A percentile compares a stretch with the other conserved stretches of the same genome.
Evolutionary conservation across 2,888 invertebrate genomes (phyloP).

Genomic region (Mayetiola destructor): DNA sequence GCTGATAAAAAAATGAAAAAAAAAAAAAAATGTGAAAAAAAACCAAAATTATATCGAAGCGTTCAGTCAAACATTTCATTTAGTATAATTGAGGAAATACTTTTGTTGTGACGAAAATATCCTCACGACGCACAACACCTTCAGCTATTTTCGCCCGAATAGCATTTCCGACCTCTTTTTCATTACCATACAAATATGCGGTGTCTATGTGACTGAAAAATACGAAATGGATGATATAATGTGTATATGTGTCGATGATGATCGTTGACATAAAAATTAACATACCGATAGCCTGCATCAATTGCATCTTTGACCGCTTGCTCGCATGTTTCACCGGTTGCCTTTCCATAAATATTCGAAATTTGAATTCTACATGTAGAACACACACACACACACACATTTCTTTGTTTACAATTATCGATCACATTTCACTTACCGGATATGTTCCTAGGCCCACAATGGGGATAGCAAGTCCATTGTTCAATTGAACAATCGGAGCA

Average conservation of each 20-base stretch:
- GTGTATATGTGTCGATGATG: no score
- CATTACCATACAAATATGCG: slow-evolving; percentile 51
- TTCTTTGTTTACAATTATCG: neutral
- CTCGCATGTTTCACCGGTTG: neutral
- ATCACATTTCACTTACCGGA: slow-evolving; percentile 40
- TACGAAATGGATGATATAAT: no score
- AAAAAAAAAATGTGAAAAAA: neutral
- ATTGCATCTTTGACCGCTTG: slow-evolving; percentile 9
- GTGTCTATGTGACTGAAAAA: slow-evolving; percentile 51
- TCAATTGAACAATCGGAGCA: slow-evolving; percentile 38
- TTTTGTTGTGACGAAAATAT: slow-evolving; percentile 48
- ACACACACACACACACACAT: neutral
- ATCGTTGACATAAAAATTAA: no score
- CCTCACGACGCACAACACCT: slow-evolving; percentile 49
- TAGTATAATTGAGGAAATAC: no score
- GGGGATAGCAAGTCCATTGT: slow-evolving; percentile 44
- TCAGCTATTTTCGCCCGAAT: slow-evolving; percentile 45
- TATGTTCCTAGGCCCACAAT: slow-evolving; percentile 55
- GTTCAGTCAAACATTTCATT: no score
- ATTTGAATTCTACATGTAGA: no score
- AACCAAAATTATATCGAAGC: no score
- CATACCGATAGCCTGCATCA: slow-evolving; percentile 5
- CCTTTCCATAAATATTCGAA: neutral
- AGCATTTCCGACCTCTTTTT: slow-evolving; percentile 52
- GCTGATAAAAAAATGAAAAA: slow-evolving; percentile 30